Conservation (phyloP, 1,140 invertebrate species). For the Drosophila subpulchrella region DNA sequence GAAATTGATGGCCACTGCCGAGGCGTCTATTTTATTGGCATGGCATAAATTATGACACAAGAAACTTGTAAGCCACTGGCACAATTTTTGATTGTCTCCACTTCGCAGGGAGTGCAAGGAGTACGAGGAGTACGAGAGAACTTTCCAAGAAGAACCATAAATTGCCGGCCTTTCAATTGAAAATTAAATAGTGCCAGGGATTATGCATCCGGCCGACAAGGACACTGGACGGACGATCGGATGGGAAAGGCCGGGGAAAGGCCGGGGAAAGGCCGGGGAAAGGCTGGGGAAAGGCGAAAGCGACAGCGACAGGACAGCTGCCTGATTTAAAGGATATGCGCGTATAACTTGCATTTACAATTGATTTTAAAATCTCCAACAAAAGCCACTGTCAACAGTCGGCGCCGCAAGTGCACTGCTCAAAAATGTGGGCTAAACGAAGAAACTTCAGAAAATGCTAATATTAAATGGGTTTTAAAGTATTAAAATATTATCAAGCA, state of each 20-base stretch:
- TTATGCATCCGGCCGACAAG: slow-evolving; percentile 61
- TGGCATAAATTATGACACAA: slow-evolving; percentile 69
- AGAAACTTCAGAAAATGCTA: too few species aligned
- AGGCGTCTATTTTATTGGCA: slow-evolving; percentile 71
- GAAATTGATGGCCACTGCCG: slow-evolving; percentile 49
- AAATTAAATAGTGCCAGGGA: slow-evolving; percentile 76
- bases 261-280: too few species aligned
- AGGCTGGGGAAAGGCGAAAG: not conserved
- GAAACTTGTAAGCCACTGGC: slow-evolving; percentile 72
- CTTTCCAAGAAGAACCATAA: slow-evolving; percentile 51
- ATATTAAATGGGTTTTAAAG: too few species aligned
- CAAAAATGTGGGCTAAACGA: not conserved
- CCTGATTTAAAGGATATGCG: slow-evolving; percentile 70
- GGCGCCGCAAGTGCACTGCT: slow-evolving; percentile 18
- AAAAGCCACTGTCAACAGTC: slow-evolving; percentile 67
- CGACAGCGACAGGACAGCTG: slow-evolving; percentile 45
- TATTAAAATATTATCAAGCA: too few species aligned
- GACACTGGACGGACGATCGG: slow-evolving; percentile 7
- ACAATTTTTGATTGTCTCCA: slow-evolving; percentile 77
- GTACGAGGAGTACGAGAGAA: not conserved
- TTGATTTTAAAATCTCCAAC: slow-evolving; percentile 76
- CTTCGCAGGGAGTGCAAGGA: slow-evolving; percentile 5
- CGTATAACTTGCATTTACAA: slow-evolving; percentile 76
- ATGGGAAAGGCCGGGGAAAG: too few species aligned
- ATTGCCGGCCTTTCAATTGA: slow-evolving; percentile 69